Percentiles rank a stretch among this genome's conserved stretches.
These are phyloP conservation scores for Platichthys stellatus DNA, from an alignment of 2,113 vertebrate genomes.

Conservation along the genomic window DNA sequence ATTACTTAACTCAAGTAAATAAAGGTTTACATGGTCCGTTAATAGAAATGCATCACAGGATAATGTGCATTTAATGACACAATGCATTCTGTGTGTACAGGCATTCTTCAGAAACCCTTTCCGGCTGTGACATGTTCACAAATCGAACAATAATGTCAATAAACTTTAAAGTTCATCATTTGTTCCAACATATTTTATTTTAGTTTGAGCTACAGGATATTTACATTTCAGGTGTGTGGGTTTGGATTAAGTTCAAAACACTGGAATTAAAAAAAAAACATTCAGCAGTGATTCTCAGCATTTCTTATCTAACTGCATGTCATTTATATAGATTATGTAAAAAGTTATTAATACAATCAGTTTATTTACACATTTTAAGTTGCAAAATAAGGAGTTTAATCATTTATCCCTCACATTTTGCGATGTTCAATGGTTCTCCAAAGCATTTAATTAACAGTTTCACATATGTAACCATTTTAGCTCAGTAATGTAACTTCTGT, in stretches of 20 bases:
- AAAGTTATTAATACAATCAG: no score
- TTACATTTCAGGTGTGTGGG: neutral
- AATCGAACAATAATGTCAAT: neutral
- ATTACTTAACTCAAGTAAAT: no score
- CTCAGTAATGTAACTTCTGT: neutral
- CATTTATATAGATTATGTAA: neutral
- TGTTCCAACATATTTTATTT: no score
- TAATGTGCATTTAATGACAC: no score
- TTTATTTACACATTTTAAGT: neutral
- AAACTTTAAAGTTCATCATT: neutral
- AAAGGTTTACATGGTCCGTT: no score
- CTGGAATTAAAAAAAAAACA: no score
- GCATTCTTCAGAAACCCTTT: neutral
- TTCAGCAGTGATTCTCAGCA: no score
- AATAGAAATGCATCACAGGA: no score
- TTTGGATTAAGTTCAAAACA: no score
- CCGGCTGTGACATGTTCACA: neutral
- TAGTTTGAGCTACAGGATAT: no score
- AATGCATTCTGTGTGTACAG: neutral
- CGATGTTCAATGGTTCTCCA: no score
- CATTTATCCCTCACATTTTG: neutral
- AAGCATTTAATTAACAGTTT: neutral
- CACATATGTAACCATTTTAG: neutral
- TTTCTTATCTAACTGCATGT: neutral
- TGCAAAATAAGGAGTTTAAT: neutral